A percentile compares a stretch with the other conserved stretches of the same genome.
Conservation (phyloP, 2,113 vertebrate genomes). For the Xerus inauris region DNA sequence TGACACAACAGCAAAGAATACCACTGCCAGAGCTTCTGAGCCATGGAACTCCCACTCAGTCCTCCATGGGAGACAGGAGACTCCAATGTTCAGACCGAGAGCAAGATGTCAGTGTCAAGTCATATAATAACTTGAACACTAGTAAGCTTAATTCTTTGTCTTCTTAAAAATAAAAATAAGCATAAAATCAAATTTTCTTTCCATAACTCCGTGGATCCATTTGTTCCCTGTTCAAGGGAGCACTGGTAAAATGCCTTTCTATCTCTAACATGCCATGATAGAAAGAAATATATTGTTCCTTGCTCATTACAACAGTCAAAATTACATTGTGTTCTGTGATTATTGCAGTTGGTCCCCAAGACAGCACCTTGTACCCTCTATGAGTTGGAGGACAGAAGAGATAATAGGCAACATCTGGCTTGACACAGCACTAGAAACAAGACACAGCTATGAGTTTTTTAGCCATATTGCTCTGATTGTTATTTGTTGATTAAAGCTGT, state of each 20-base stretch:
- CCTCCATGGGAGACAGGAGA: not conserved
- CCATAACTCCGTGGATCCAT: not conserved
- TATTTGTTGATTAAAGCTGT: constrained; percentile 62
- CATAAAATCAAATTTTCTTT: not conserved
- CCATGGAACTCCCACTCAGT: not conserved
- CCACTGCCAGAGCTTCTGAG: not conserved
- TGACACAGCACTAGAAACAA: constrained; percentile 3
- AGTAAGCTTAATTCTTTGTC: not conserved
- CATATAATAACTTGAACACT: not conserved
- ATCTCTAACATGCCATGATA: not conserved
- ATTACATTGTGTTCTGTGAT: not conserved
- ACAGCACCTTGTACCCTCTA: not conserved
- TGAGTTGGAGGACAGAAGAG: not conserved
- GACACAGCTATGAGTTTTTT: not conserved
- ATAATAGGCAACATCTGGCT: not conserved
- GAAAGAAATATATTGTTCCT: not conserved
- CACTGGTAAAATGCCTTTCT: constrained; percentile 24
- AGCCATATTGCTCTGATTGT: constrained; percentile 27
- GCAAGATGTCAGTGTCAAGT: not conserved
- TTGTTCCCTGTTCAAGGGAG: not conserved
- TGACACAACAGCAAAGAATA: not conserved
- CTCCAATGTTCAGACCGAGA: not conserved
- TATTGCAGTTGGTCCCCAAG: not conserved
- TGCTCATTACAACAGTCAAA: not conserved
- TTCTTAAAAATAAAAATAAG: constrained; percentile 1